Conservation (phyloP, 2,888 invertebrate species). For the Volucella zonaria region DNA sequence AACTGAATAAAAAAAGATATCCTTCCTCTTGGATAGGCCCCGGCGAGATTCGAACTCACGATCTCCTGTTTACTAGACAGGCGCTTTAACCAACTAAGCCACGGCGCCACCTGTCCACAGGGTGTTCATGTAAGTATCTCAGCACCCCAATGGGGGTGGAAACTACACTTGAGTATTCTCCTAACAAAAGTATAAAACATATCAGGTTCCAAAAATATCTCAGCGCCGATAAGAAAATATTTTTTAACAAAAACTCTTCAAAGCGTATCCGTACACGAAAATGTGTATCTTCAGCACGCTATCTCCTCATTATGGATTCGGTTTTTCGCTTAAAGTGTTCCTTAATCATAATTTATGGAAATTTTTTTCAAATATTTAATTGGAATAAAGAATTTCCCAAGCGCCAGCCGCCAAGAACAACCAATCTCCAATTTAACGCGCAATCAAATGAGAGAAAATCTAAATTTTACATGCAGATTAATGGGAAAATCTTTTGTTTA, state of each 20-base stretch:
- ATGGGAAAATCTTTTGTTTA: slow-evolving; percentile 18
- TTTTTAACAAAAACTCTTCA: no score
- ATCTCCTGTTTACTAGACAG: slow-evolving; percentile 83
- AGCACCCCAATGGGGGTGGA: background rate
- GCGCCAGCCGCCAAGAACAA: slow-evolving; percentile 1
- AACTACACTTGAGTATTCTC: background rate
- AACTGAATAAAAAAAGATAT: background rate
- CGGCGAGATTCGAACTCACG: slow-evolving; percentile 80
- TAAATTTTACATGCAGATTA: slow-evolving; percentile 1
- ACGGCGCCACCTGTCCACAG: slow-evolving; percentile 78
- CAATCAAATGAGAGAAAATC: slow-evolving; percentile 7
- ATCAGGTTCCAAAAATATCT: background rate
- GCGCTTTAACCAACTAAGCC: slow-evolving; percentile 83
- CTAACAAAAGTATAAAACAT: no score
- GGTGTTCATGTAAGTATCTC: background rate
- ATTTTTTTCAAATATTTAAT: background rate
- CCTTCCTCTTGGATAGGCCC: slow-evolving; percentile 72
- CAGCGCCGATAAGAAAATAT: background rate
- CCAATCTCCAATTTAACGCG: background rate
- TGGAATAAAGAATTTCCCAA: slow-evolving; percentile 9
- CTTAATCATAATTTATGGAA: slow-evolving; percentile 5
- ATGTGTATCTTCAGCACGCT: slow-evolving; percentile 2
- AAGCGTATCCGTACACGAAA: no score
- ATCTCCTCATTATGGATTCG: background rate
- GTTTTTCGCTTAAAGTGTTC: background rate